Conservation (phyloP, 2,113 vertebrate genomes). For the Grammomys dolichurus region DNA sequence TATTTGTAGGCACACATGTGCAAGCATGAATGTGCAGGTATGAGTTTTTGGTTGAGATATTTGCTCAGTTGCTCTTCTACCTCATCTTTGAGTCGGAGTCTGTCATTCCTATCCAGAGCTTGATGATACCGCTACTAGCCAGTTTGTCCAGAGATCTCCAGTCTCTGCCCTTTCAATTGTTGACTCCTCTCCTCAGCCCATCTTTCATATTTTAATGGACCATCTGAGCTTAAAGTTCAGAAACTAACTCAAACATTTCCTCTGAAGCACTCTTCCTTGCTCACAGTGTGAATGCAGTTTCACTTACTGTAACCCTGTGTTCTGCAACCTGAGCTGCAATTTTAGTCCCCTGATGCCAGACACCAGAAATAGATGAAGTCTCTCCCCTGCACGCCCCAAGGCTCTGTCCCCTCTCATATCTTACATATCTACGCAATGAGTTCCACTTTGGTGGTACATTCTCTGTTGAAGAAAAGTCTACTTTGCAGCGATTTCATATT, state of each 20-base stretch:
- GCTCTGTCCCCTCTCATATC: background rate
- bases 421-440: background rate
- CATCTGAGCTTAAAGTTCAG: background rate
- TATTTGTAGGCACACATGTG: background rate
- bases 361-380: background rate
- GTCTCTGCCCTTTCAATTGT: background rate
- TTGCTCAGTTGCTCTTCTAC: background rate
- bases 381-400: background rate
- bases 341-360: background rate
- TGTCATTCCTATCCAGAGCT: background rate
- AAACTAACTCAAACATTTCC: background rate
- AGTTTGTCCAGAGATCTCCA: background rate
- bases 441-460: background rate
- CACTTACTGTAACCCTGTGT: accelerated
- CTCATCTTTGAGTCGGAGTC: background rate
- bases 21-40: background rate
- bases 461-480: background rate
- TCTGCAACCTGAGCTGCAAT: background rate
- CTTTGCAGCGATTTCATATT: background rate
- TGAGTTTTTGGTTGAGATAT: background rate
- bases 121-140: background rate
- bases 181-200: background rate
- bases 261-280: background rate
- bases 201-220: background rate
- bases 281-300: background rate